Evolutionary conservation across 1,140 invertebrate species (phyloP), one percentile per base, ranked within the genome.

Genomic region (Hylaeus volcanicus): DNA sequence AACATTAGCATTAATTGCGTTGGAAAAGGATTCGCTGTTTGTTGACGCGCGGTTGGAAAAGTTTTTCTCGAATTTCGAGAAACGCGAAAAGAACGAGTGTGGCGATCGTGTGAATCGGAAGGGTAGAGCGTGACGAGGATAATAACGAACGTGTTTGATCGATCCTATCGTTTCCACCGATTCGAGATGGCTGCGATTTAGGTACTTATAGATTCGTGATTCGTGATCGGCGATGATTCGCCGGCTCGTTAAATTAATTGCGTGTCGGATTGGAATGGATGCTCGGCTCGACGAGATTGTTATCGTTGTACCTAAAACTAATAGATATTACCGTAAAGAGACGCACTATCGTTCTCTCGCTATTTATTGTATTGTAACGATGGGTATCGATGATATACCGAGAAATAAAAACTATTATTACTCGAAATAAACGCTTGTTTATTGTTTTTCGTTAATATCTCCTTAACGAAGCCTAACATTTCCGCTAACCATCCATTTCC

Each of bases 301-400:
- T 86, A 84, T 84, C 84, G 66, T 78, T 86, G 82, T 81, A 86
- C 82, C 82, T 73, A 84, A 78, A 75, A n/a, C 51, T 53, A 51
- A 68, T 80, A 61, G 64, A 74, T 86, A 69, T 82, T 82, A 82
- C 14, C 51, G 71, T 76, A 73, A 69, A 73, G 58, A 77, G 66
- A 69, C 8, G 12, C 45, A 84, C 69, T 74, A 75, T 83, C 82
- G 83, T 79, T 82, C 72, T 79, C 73, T 77, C 81, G 56, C 82
- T 89, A 89, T 89, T 83, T 87, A 90, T 86, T 88, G 81, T 86
- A 86, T 84, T 81, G 81, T 85, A 88, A 89, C 56, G 71, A 81
- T 82, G 79, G 80, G 72, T 87, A 82, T 82, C 45, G 79, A 79
- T 66, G 82, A 77, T 82, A 68, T 84, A 86, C 71, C 72, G 73